Evolutionary conservation across 2,113 vertebrate genomes (phyloP).

Genomic region (Bombycilla garrulus): DNA sequence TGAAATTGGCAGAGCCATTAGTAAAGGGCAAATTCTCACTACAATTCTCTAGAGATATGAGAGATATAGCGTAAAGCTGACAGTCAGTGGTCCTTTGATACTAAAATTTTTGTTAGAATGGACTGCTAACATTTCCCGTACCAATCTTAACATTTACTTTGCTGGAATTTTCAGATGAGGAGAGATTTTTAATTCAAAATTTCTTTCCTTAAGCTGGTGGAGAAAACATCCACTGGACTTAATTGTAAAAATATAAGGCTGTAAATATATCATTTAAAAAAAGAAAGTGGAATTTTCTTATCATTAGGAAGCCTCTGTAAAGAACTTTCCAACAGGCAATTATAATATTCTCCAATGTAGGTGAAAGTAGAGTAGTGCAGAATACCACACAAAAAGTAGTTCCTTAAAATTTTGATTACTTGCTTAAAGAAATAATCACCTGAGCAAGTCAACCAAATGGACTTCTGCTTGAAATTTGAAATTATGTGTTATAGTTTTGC

Average conservation of each 20-base stretch:
- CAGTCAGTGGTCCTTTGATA: background rate
- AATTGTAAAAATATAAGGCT: background rate
- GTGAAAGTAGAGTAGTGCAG: background rate
- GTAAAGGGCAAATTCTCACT: conserved; percentile 53
- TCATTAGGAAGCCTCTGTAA: conserved; percentile 57
- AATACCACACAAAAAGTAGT: background rate
- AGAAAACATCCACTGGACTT: background rate
- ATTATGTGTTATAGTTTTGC: conserved; percentile 20
- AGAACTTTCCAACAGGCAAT: conserved; percentile 29
- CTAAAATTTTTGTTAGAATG: background rate
- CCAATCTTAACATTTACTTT: conserved; percentile 6
- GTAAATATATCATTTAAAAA: background rate
- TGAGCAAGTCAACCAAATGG: conserved; percentile 42
- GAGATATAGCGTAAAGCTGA: conserved; percentile 25
- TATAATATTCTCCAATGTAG: conserved; percentile 6
- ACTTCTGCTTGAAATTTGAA: conserved; percentile 63
- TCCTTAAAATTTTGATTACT: background rate
- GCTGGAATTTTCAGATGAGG: conserved; percentile 69
- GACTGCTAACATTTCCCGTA: conserved; percentile 10
- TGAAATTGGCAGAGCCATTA: conserved; percentile 85
- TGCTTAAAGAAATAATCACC: background rate
- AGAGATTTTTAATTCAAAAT: conserved; percentile 56
- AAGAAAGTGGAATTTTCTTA: conserved; percentile 38
- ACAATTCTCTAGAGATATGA: conserved; percentile 44
- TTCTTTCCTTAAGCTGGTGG: conserved; percentile 42